Evolutionary conservation across 1,140 invertebrate species (phyloP), one percentile per base, ranked within the genome.

Genomic region (Saccostrea echinata): DNA sequence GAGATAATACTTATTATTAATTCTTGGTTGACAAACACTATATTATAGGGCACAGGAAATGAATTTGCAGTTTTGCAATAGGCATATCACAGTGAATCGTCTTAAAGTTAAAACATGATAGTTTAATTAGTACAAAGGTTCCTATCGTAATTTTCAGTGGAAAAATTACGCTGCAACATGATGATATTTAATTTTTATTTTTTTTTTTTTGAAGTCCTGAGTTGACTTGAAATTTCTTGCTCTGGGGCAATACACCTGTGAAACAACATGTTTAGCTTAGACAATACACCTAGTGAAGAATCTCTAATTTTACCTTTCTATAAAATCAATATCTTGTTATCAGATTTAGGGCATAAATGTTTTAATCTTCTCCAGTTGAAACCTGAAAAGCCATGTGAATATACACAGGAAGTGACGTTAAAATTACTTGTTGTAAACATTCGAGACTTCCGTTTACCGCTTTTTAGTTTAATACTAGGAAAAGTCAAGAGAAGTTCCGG

Each of bases 261-360:
- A 76, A 30, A 76, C 27, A 30, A 76, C 68, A 76, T 30, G 68
- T 76, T 33, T 12, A 76, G 16, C 27, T 76, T 76, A 13, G 13
- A 76, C 68, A 76, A 76, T 76, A 76, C 27, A 33, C 68, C 13
- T 3, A 76, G 27, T 16, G 8, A 76, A 27, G 27, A 33, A 13
- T 16, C 12, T 13, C 1, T n/a, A 76, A 11, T 12, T 33, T 76
- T 76, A 76, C 68, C 68, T 33, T n/a, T 85, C 30, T 27, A 57
- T 12, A 21, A 85, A 85, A 35, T 16, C 21, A 35, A 18, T 85
- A 85, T 85, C 84, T 85, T 85, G 57, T 85, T 43, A 85, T 68
- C 18, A 71, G 35, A 76, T 76, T 33, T 33, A 30, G 30, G 68
- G 68, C 11, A 76, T 76, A 33, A 76, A 76, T 11, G 68, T 30